A percentile compares a stretch with the other conserved stretches of the same genome.
Conservation (phyloP, 2,113 vertebrate species). For the Anthoscopus minutus region DNA sequence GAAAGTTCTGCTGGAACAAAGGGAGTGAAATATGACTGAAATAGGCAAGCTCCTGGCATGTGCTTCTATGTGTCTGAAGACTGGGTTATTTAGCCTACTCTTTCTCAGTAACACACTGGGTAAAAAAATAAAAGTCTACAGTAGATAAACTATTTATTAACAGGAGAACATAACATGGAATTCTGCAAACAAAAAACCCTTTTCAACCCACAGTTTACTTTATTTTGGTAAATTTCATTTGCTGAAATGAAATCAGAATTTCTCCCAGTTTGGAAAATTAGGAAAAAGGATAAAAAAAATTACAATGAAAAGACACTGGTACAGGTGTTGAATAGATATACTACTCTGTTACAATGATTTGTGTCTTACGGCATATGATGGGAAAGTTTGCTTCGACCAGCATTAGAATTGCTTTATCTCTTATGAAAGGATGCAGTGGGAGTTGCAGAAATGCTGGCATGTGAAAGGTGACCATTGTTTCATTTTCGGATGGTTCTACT, state of each 20-base stretch:
- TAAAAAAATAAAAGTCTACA: neutral
- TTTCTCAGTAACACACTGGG: neutral
- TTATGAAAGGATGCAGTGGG: rapidly evolving
- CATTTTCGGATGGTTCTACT: neutral
- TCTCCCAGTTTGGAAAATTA: neutral
- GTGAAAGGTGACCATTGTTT: neutral
- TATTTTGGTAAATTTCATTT: neutral
- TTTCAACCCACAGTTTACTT: neutral
- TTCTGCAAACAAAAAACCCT: neutral
- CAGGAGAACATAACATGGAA: neutral
- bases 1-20: neutral
- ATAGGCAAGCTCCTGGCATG: neutral
- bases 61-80: neutral
- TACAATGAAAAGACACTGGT: neutral
- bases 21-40: neutral
- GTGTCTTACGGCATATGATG: neutral
- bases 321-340: neutral
- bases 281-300: neutral
- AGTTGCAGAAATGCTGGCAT: neutral
- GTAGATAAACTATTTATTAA: neutral
- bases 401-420: neutral
- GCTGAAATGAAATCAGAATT: neutral
- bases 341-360: neutral
- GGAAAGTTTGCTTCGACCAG: neutral
- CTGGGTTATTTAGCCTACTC: neutral